Base-by-base conservation (phyloP, 1,140 invertebrate genomes). In the Watersipora subatra region DNA sequence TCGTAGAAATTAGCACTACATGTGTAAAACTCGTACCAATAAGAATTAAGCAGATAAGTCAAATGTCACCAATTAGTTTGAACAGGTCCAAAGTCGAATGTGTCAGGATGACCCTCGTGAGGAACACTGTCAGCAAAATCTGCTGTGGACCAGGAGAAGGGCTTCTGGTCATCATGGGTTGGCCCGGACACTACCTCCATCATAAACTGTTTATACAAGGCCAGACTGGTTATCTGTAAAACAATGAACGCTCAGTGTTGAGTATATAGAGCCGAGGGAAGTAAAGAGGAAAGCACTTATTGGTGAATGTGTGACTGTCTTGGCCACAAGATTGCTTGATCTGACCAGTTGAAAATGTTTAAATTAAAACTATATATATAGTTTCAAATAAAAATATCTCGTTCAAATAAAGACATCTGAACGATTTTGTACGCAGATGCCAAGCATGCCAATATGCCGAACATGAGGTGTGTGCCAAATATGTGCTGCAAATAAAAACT, bases 41-140 rank as follows among this genome's bases (percentile, higher is more conserved):
- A n/a, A 46, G 7, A 46, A 12, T 46, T n/a, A n/a, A 46, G 34
- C 34, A 46, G 7, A 12, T 46, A 7, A 12, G 34, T n/a, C 34
- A 46, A 46, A 12, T 46, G n/a, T 46, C 34, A 46, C 64, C 64
- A 65, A 22, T 65, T 15, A 62, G 28, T 22, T 20, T 20, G 24
- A 55, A 85, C 68, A 56, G 84, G 84, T 17, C 84, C 76, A 74
- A 90, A 92, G 62, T 87, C 78, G 81, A 88, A 92, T 27, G 83
- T 69, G 72, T 89, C 86, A 0, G 90, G 89, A 62, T 90, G 89
- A 2, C 90, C 89, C 68, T 84, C 71, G 69, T 92, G 90, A 1
- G 84, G 80, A 2, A 82, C 76, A 68, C 81, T 83, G 26, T 84
- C 80, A 2, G 65, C 72, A 72, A 87, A 87, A 66, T 83, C 82